phyloP scores from a whole-genome alignment of 1,140 invertebrate species.

The Octopus sinensis region DNA sequence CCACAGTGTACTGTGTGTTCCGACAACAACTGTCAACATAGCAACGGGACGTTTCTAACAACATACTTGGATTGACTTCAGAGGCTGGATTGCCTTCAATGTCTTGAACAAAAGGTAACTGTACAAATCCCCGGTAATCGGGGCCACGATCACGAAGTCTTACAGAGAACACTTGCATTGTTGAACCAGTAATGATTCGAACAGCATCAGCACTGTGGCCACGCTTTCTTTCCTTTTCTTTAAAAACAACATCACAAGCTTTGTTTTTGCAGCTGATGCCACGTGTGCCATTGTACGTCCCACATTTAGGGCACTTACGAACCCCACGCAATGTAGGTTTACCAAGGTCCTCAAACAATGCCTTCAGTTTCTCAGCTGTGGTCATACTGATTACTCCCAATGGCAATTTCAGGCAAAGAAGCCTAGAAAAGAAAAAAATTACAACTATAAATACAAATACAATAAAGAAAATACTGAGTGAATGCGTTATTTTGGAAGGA shows the following conservation, averaged over 20 bases:
- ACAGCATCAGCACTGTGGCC: conserved; percentile 67
- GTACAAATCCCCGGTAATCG: conserved; percentile 74
- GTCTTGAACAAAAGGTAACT: conserved; percentile 63
- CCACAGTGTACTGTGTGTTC: conserved; percentile 33
- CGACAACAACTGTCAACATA: conserved; percentile 67
- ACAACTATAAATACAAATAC: too few species aligned
- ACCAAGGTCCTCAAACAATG: conserved; percentile 66
- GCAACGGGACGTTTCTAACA: conserved; percentile 64
- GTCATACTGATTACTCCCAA: conserved; percentile 18
- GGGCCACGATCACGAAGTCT: conserved; percentile 68
- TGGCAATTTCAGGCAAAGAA: too few species aligned
- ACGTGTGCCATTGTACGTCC: conserved; percentile 73
- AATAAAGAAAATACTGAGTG: too few species aligned
- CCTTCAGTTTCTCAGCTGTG: conserved; percentile 53
- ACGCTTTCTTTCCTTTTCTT: conserved; percentile 67
- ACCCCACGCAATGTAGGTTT: conserved; percentile 71
- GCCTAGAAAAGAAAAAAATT: too few species aligned
- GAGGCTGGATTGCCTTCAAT: conserved; percentile 58
- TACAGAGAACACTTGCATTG: conserved; percentile 70
- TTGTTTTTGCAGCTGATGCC: conserved; percentile 76
- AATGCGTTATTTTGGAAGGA: too few species aligned
- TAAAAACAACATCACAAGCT: conserved; percentile 70
- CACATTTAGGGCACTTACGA: conserved; percentile 75
- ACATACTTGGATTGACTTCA: conserved; percentile 56
- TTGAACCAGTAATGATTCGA: conserved; percentile 66